Conservation (phyloP, 2,113 vertebrate species). For the Thunnus maccoyii region DNA sequence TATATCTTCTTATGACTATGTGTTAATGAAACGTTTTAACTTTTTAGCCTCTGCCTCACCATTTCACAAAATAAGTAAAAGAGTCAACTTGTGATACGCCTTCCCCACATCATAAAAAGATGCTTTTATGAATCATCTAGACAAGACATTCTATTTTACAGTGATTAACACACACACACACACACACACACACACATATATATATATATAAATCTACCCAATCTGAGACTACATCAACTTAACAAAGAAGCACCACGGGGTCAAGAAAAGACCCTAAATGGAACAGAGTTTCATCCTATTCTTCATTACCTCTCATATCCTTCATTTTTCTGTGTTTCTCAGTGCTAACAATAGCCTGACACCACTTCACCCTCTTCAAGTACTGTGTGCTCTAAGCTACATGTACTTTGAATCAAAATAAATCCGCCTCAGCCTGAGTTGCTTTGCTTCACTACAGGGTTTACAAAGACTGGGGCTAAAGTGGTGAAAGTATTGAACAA, state of each 20-base stretch:
- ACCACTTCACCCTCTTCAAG: constrained; percentile 5
- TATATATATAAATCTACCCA: background rate
- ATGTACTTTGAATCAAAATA: constrained; percentile 29
- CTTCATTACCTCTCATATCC: background rate
- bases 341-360: constrained; percentile 22
- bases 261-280: background rate
- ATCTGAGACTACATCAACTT: background rate
- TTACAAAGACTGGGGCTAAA: constrained; percentile 17
- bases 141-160: background rate
- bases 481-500: background rate
- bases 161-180: background rate
- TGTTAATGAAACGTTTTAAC: constrained; percentile 9
- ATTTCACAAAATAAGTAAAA: background rate
- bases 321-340: background rate
- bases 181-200: no score
- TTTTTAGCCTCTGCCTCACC: background rate
- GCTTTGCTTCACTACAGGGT: constrained; percentile 20
- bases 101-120: background rate
- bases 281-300: background rate
- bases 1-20: constrained; percentile 18
- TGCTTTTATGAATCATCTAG: background rate
- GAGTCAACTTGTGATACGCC: background rate
- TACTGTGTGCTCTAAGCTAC: background rate
- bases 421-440: constrained; percentile 15
- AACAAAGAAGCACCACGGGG: background rate